Evolutionary conservation across 2,797 vertebrate genomes (phyloP), one percentile per base, ranked within the genome.

Genomic region (Percopsis omiscomaycus): DNA sequence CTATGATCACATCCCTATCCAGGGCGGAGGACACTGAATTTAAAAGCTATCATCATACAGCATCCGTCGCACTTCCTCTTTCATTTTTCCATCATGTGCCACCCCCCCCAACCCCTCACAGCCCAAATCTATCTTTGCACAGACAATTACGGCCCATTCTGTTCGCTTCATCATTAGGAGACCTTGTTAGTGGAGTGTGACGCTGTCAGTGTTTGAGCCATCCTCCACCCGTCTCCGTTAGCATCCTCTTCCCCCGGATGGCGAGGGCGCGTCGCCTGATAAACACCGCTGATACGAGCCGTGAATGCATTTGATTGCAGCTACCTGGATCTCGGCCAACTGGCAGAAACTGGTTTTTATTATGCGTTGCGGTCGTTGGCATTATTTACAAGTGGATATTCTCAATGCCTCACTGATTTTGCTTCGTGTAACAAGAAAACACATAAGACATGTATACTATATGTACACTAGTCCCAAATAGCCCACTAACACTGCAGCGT

Each of bases 191-290:
- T 78, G 56, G 51, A 5, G 14, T 46, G 73, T 16, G 77, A 77
- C 66, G 67, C 66, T 73, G 82, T 85, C 79, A 46, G 66, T 77
- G 77, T 82, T 81, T 80, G 78, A 85, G 87, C 77, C 74, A 58
- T 78, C 80, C 64, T 74, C 66, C 75, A 82, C 77, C 65, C 73
- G 83, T 88, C 84, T 81, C 72, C 66, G 47, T 79, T 74, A 64
- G 2, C 22, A 76, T 86, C 83, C 83, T 80, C 69, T 63, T 16
- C 62, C 76, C 74, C 32, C 32, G 73, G 84, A 79, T 73, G 83
- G 77, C 59, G 59, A 65, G 63, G 61, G 76, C 64, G 37, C 68
- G 29, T 27, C 61, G 68, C 61, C 68, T 13, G 85, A 90, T 86
- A 72, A 87, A 76, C 78, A 66, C 30, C 62, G 3, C 72, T 54